These are phyloP conservation scores for Rhingia campestris DNA, from an alignment of 2,888 invertebrate genomes.

Conservation along the genomic window DNA sequence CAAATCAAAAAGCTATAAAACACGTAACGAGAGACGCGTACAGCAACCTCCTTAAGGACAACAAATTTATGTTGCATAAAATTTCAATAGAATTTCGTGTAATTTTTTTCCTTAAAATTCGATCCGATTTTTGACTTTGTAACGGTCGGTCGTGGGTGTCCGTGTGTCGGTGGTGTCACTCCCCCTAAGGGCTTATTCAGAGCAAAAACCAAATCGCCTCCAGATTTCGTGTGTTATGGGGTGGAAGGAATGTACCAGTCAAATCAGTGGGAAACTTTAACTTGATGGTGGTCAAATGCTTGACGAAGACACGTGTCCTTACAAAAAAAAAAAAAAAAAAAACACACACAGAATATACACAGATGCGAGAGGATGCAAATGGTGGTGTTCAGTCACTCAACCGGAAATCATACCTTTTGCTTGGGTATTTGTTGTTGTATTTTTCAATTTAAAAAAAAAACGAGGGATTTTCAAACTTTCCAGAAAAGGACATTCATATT, in stretches of 20 bases:
- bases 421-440: conserved; percentile 64
- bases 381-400: conserved; percentile 61
- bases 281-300: conserved; percentile 69
- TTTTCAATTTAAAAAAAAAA: conserved; percentile 68
- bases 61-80: conserved; percentile 72
- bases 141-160: conserved; percentile 9
- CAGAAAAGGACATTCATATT: conserved; percentile 68
- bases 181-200: conserved; percentile 10
- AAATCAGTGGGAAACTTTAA: conserved; percentile 48
- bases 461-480: conserved; percentile 43
- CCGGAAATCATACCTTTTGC: conserved; percentile 70
- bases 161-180: conserved; percentile 27
- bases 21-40: conserved; percentile 47
- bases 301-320: conserved; percentile 69
- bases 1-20: conserved; percentile 72
- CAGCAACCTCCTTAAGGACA: conserved; percentile 65
- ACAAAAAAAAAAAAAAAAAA: conserved; percentile 31
- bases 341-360: conserved; percentile 9
- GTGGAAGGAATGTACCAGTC: conserved; percentile 61
- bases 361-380: conserved; percentile 34
- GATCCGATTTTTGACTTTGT: conserved; percentile 68
- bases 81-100: conserved; percentile 70
- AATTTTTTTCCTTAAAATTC: conserved; percentile 63
- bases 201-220: conserved; percentile 44
- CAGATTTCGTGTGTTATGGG: conserved; percentile 68